Evolutionary conservation across 2,113 vertebrate genomes (phyloP).

Genomic region (Crotophaga sulcirostris): DNA sequence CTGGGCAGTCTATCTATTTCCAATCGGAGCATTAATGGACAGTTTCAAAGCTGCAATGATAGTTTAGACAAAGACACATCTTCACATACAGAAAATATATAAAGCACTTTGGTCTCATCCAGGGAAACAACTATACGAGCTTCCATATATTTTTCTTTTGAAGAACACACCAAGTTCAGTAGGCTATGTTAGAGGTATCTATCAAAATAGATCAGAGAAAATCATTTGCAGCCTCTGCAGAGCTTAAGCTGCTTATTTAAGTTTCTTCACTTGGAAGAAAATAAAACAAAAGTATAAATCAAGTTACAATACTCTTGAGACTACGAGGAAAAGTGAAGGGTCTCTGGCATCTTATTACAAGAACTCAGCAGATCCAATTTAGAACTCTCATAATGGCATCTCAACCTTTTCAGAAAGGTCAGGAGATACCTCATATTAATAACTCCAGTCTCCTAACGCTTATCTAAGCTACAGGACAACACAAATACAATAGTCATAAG

Average conservation of each 20-base stretch:
- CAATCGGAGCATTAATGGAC: not conserved
- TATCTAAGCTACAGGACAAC: not conserved
- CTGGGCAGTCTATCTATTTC: not conserved
- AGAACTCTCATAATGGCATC: not conserved
- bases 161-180: not conserved
- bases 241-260: not conserved
- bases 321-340: not conserved
- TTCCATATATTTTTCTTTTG: not conserved
- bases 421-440: not conserved
- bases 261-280: constrained; percentile 8
- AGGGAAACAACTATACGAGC: not conserved
- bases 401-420: not conserved
- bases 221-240: not conserved
- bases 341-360: constrained; percentile 1
- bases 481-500: not conserved
- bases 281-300: constrained; percentile 3
- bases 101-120: not conserved
- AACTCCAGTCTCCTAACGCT: not conserved
- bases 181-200: not conserved
- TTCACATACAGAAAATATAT: not conserved
- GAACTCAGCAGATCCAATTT: not conserved
- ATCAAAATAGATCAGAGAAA: not conserved
- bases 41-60: not conserved
- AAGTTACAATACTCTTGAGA: not conserved
- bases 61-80: not conserved